Evolutionary conservation across 2,888 invertebrate species (phyloP).

Genomic region (Ormyrus labotus): DNA sequence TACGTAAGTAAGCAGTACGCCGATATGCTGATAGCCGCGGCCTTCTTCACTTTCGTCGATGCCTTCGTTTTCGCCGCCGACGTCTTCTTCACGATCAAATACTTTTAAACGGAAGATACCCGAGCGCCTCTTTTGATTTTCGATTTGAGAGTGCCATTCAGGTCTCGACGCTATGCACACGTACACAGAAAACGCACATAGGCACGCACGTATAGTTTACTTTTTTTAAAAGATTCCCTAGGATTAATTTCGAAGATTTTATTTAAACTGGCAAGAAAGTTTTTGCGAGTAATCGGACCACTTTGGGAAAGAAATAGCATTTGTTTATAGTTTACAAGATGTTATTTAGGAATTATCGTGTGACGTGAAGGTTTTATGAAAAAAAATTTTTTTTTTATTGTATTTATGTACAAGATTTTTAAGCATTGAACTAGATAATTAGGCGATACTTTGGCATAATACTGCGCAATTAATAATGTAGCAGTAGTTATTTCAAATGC

Average conservation of each 20-base stretch:
- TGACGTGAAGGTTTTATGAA: no score
- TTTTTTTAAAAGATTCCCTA: background rate
- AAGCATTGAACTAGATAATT: background rate
- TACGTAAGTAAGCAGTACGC: slow-evolving; percentile 82
- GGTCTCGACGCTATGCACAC: slow-evolving; percentile 15
- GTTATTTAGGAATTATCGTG: no score
- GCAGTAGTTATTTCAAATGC: no score
- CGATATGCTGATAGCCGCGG: slow-evolving; percentile 82
- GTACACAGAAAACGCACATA: background rate
- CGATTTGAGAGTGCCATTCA: slow-evolving; percentile 35
- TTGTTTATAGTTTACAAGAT: no score
- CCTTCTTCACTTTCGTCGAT: slow-evolving; percentile 81
- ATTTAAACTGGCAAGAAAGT: background rate
- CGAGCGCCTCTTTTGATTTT: slow-evolving; percentile 4
- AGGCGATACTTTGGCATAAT: background rate
- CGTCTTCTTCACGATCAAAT: slow-evolving; percentile 80
- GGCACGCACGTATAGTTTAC: background rate
- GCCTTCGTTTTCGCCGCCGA: slow-evolving; percentile 81
- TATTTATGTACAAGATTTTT: background rate
- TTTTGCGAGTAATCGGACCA: slow-evolving; percentile 25
- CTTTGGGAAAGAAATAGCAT: background rate
- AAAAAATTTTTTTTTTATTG: no score
- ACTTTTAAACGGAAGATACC: slow-evolving; percentile 59
- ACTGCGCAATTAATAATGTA: background rate
- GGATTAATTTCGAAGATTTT: background rate